These are phyloP conservation scores for Drosophila helvetica DNA, from an alignment of 2,888 invertebrate species.

Conservation along the genomic window DNA sequence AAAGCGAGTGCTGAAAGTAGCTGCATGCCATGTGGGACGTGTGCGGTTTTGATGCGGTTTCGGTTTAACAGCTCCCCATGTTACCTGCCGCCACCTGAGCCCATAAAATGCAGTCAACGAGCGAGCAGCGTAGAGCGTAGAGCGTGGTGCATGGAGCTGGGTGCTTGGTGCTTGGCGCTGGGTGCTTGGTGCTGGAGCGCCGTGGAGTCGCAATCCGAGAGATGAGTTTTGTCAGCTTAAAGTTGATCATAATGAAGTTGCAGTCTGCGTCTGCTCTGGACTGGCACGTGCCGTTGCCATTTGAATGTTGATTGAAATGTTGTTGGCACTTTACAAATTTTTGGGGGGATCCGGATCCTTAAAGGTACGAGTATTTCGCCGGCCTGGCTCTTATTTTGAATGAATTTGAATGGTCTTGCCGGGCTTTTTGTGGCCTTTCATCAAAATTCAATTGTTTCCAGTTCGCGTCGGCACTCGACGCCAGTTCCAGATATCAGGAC, in stretches of 20 bases:
- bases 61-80: slow-evolving; percentile 61
- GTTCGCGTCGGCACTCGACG: slow-evolving; percentile 61
- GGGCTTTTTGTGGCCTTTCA: slow-evolving; percentile 57
- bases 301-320: slow-evolving; percentile 59
- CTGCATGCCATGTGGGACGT: slow-evolving; percentile 73
- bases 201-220: slow-evolving; percentile 3
- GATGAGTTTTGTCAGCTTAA: slow-evolving; percentile 70
- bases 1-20: slow-evolving; percentile 26
- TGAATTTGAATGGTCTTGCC: slow-evolving; percentile 53
- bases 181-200: background rate
- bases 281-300: slow-evolving; percentile 34
- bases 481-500: slow-evolving; percentile 46
- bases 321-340: slow-evolving; percentile 17
- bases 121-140: slow-evolving; percentile 36
- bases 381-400: slow-evolving; percentile 29
- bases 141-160: too few species aligned
- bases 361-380: background rate
- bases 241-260: slow-evolving; percentile 64
- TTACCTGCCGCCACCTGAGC: slow-evolving; percentile 30
- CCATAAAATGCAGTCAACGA: slow-evolving; percentile 51
- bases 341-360: slow-evolving; percentile 8
- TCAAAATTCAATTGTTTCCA: slow-evolving; percentile 76
- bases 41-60: slow-evolving; percentile 72
- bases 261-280: slow-evolving; percentile 11
- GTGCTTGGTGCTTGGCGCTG: too few species aligned